Evolutionary conservation across 2,888 invertebrate species (phyloP).

Genomic region (Deroplatys truncata): DNA sequence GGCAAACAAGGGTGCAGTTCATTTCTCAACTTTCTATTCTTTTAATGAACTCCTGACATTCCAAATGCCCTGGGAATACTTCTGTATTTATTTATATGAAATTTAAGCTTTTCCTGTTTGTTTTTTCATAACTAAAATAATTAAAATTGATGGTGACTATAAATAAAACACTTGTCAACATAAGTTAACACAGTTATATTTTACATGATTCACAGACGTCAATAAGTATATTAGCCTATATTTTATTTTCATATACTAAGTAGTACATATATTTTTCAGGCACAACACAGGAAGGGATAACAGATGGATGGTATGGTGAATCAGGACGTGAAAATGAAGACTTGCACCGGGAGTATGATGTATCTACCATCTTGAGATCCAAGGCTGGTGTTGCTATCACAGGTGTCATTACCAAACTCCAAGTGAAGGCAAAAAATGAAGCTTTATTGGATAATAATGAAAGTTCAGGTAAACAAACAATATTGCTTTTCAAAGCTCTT

Average conservation of each 20-base stretch:
- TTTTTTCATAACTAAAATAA: no score
- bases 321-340: constrained; percentile 39
- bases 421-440: constrained; percentile 43
- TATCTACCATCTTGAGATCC: constrained; percentile 46
- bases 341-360: constrained; percentile 42
- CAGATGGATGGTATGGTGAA: constrained; percentile 48
- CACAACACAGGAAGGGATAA: constrained; percentile 32
- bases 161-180: no score
- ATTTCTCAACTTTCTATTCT: no score
- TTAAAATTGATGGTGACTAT: no score
- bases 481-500: background rate
- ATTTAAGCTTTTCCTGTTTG: no score
- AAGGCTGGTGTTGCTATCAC: constrained; percentile 47
- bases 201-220: no score
- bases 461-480: background rate
- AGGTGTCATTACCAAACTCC: constrained; percentile 47
- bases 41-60: no score
- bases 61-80: no score
- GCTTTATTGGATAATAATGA: constrained; percentile 28
- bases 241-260: background rate
- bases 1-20: no score
- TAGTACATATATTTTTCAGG: background rate
- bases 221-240: no score
- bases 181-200: no score
- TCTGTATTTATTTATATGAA: no score